Evolutionary conservation across 2,797 vertebrate genomes (phyloP).

Genomic region (Spea hammondii): DNA sequence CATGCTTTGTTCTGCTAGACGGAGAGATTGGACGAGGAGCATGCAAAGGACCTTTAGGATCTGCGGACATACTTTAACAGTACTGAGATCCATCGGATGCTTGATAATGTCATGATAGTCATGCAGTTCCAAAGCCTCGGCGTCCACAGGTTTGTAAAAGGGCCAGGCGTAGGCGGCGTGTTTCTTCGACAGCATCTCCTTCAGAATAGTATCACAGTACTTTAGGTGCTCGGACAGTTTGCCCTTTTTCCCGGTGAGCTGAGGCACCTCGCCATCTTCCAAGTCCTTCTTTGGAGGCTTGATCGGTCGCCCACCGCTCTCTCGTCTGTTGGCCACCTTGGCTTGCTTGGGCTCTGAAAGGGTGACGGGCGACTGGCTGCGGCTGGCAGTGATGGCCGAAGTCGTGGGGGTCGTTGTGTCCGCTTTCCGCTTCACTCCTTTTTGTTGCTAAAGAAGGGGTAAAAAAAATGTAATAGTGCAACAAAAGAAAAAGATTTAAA

Average conservation of each 20-base stretch:
- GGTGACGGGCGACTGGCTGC: slow-evolving; percentile 74
- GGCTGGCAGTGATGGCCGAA: slow-evolving; percentile 77
- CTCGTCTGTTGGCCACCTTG: slow-evolving; percentile 77
- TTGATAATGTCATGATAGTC: slow-evolving; percentile 98
- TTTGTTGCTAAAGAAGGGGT: slow-evolving; percentile 75
- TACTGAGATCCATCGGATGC: slow-evolving; percentile 95
- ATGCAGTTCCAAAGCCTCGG: slow-evolving; percentile 84
- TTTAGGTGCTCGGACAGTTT: slow-evolving; percentile 79
- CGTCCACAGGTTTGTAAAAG: slow-evolving; percentile 92
- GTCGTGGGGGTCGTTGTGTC: slow-evolving; percentile 83
- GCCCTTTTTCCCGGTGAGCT: slow-evolving; percentile 69
- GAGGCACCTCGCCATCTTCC: slow-evolving; percentile 71
- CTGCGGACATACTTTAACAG: slow-evolving; percentile 78
- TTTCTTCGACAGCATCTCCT: slow-evolving; percentile 93
- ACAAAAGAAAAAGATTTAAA: no score
- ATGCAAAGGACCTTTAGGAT: slow-evolving; percentile 43
- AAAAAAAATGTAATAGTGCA: no score
- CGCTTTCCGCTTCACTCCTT: slow-evolving; percentile 81
- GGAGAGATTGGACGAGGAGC: background rate
- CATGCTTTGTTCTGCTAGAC: no score
- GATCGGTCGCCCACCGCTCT: slow-evolving; percentile 73
- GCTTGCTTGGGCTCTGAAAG: slow-evolving; percentile 76
- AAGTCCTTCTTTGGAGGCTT: slow-evolving; percentile 76
- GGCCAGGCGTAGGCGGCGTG: slow-evolving; percentile 90
- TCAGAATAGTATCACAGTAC: slow-evolving; percentile 85